phyloP scores from a whole-genome alignment of 1,140 invertebrate genomes.

The Drosophila rhopaloa region DNA sequence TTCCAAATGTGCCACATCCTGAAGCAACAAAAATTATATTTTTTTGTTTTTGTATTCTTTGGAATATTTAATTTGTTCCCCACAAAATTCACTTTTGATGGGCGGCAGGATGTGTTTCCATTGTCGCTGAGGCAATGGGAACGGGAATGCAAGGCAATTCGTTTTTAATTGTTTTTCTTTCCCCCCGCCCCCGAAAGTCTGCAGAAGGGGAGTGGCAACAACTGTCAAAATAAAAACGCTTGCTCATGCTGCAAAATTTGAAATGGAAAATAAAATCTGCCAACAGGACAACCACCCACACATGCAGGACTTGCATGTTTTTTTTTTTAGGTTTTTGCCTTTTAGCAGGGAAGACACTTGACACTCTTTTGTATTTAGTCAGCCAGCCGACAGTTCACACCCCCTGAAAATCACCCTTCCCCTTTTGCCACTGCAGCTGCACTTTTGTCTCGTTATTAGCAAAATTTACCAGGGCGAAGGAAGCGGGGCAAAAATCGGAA shows the following conservation, averaged over 20 bases:
- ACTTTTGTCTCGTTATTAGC: conserved; percentile 69
- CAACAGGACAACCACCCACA: conserved; percentile 37
- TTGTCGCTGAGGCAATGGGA: conserved; percentile 13
- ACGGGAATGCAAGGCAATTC: conserved; percentile 57
- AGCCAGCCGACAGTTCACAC: conserved; percentile 49
- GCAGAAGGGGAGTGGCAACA: conserved; percentile 25
- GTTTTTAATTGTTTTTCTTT: conserved; percentile 74
- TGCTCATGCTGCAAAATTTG: conserved; percentile 66
- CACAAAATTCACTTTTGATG: conserved; percentile 28
- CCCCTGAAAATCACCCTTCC: conserved; percentile 23
- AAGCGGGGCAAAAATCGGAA: conserved; percentile 58
- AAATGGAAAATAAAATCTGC: conserved; percentile 72
- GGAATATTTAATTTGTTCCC: conserved; percentile 47
- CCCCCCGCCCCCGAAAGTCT: conserved; percentile 25
- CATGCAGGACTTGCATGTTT: conserved; percentile 15
- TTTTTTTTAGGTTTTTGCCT: conserved; percentile 44
- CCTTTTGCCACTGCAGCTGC: conserved; percentile 47
- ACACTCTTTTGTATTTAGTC: conserved; percentile 80
- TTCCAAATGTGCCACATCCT: conserved; percentile 51
- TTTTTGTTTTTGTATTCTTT: conserved; percentile 18
- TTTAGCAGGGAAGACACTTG: conserved; percentile 75
- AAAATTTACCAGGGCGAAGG: conserved; percentile 60
- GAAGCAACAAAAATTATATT: conserved; percentile 34
- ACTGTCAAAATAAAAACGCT: conserved; percentile 80
- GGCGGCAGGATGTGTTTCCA: conserved; percentile 22